phyloP scores from a whole-genome alignment of 2,888 invertebrate species.

The Latrodectus elegans region DNA sequence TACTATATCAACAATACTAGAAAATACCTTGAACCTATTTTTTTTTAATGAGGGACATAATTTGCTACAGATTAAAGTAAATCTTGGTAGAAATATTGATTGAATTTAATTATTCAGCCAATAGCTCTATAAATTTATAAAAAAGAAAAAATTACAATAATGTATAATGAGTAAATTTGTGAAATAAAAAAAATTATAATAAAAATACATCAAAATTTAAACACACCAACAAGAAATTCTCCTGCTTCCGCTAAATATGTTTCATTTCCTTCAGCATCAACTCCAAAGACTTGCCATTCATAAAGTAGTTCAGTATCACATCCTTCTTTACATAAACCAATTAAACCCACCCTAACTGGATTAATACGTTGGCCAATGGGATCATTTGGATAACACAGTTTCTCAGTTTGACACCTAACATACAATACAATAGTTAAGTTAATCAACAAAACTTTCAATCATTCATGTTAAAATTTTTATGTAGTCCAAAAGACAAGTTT shows the following conservation, averaged over 20 bases:
- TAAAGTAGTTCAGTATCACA: conserved; percentile 71
- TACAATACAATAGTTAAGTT: not conserved
- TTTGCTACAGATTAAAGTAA: too few species aligned
- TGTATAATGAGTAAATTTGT: not conserved
- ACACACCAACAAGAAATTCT: conserved; percentile 70
- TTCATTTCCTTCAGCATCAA: conserved; percentile 70
- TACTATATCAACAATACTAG: too few species aligned
- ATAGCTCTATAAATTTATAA: not conserved
- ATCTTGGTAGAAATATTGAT: not conserved
- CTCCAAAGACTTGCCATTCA: conserved; percentile 71
- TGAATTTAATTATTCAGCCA: not conserved
- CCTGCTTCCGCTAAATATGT: conserved; percentile 70
- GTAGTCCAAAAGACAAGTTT: not conserved
- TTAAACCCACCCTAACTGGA: conserved; percentile 71
- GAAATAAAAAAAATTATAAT: not conserved
- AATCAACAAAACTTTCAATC: not conserved
- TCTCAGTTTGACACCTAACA: conserved; percentile 71
- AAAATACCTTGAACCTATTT: too few species aligned
- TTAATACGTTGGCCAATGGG: conserved; percentile 72
- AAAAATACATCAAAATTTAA: not conserved
- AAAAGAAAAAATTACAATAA: not conserved
- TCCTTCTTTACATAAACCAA: conserved; percentile 71
- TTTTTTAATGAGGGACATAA: too few species aligned
- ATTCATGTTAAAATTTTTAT: not conserved
- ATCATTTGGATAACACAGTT: conserved; percentile 71